A percentile compares a stretch with the other conserved stretches of the same genome.
These are phyloP conservation scores for Stegostoma tigrinum DNA, from an alignment of 2,113 vertebrate genomes.

Conservation along the genomic window DNA sequence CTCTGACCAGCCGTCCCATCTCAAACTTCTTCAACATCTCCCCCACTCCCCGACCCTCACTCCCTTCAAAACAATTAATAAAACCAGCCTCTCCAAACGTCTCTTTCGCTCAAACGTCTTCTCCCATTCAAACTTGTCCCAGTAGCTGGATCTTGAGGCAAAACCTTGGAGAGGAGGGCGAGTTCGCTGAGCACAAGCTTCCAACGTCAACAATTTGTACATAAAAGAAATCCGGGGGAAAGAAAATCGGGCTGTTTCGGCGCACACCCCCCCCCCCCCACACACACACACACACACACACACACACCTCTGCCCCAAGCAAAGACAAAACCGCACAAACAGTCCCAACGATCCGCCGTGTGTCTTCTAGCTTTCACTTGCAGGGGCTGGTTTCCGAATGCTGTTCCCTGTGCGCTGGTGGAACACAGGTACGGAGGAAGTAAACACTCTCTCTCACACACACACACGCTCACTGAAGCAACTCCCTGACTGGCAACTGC, in stretches of 20 bases:
- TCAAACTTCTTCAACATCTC: slow-evolving; percentile 12
- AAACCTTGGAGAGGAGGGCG: slow-evolving; percentile 34
- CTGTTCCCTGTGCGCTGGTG: background rate
- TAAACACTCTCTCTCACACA: background rate
- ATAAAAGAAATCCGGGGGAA: too few relatives aligned
- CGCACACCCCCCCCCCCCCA: too few relatives aligned
- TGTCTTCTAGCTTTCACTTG: background rate
- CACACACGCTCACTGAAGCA: background rate
- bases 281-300: too few relatives aligned
- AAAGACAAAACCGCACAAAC: too few relatives aligned
- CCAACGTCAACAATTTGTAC: too few relatives aligned
- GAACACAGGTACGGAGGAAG: background rate
- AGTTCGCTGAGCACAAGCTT: too few relatives aligned
- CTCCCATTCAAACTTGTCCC: background rate
- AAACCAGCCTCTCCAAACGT: background rate
- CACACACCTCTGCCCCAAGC: too few relatives aligned
- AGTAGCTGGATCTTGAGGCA: background rate
- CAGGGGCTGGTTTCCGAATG: background rate
- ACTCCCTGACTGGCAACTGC: slow-evolving; percentile 7
- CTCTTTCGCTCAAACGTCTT: background rate
- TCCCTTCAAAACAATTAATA: background rate
- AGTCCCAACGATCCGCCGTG: background rate
- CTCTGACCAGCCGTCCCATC: background rate
- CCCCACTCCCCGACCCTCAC: background rate
- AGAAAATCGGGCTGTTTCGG: too few relatives aligned